Base-by-base conservation (phyloP, 2,888 invertebrate genomes). In the Tricholauxania praeusta region DNA sequence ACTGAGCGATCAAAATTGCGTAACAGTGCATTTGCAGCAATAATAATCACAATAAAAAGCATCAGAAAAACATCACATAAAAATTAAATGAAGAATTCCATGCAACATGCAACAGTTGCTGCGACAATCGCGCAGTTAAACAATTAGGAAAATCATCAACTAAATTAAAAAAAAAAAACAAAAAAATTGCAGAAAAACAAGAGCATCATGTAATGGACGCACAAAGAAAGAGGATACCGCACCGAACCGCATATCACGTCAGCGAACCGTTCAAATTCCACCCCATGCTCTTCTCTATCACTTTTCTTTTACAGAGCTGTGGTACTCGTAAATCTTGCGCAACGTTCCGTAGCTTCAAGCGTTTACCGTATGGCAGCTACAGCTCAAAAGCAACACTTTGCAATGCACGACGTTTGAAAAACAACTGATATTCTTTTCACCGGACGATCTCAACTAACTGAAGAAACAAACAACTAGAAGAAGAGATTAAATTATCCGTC, bases 371-470 rank as follows among this genome's bases (percentile, higher is more conserved):
- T 39, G 39, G 10, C 39, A 39, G 39, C 66, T n/a, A 53, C 53
- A 28, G 32, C 39, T 32, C 39, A 39, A 32, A 17, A n/a, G 53
- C 53, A 66, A 66, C 66, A 66, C 66, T 53, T 48, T 48, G 48
- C 48, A 48, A 32, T 49, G 55, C 17, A 39, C 15, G 28, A 5
- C 55, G 32, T 47, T 39, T 10, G 57, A 48, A 15, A 48, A 69
- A 49, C 60, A n/a, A 49, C 68, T 59, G 68, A 10, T 60, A 22
- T 39, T 39, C 51, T 22, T 49, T 59, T 60, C 68, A 69, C 14
- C 15, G 59, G 49, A 48, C 68, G 51, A 57, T 51, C 51, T 69
- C 60, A 69, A 69, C 68, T 59, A 59, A 49, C 59, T 39, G 39
- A 39, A 39, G 39, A 39, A 39, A 39, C 2, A 10, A 39, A 39